Evolutionary conservation across 2,888 invertebrate genomes (phyloP), one percentile per base, ranked within the genome.

Genomic region (Imbricaverruca yamaguchii): DNA sequence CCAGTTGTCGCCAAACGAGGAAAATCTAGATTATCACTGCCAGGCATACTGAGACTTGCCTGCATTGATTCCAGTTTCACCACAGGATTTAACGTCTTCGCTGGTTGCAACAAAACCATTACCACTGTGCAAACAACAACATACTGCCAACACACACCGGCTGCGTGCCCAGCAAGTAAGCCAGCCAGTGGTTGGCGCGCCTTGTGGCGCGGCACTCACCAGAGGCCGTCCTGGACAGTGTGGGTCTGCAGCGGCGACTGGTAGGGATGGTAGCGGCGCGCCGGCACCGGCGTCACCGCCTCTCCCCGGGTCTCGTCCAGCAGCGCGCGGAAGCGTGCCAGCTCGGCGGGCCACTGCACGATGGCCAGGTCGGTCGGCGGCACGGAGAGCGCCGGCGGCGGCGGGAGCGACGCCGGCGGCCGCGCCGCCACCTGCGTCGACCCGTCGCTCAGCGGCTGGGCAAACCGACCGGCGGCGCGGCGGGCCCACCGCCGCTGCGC

Each of bases 351-450:
- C 74, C 74, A 74, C 55, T 13, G 53, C 74, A 74, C 53, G 21
- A 8, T 21, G 21, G 23, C 23, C 23, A 74, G 21, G 18, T 74
- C 74, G 21, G 74, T 10, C 8, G 74, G 18, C 53, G 74, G 74
- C 55, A 74, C 74, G 8, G 74, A 55, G 23, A 21, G 74, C 53
- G 55, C 74, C 53, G 74, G 74, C 21, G 74, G 74, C 74, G 74
- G 74, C 74, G 74, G 53, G 2, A 23, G 21, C 53, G 1, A 53
- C 21, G 74, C 53, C 18, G 55, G 21, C 74, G 74, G 8, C 55
- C 18, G 21, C 15, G 23, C 74, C 21, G 55, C 13, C 74, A 39
- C 39, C 39, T 39, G 39, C 39, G 39, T 39, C 39, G 39, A 39
- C 39, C 39, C 39, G 39, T 39, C 39, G 39, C 39, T 39, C 39